Conservation (phyloP, 2,113 vertebrate species). For the Myotis yumanensis region DNA sequence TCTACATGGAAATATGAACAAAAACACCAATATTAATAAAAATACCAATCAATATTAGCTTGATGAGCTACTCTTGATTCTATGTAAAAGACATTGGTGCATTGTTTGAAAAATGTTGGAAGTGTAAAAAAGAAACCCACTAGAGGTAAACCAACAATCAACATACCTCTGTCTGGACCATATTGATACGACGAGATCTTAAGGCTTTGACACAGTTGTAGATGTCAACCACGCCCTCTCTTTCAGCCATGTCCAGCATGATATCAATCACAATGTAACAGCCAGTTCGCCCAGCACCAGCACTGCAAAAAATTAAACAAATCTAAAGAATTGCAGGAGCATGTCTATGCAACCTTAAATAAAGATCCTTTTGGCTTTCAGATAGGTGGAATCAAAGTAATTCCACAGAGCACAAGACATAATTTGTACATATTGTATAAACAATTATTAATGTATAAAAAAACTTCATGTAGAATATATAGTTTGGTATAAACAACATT, state of each 20-base stretch:
- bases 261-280: conserved; percentile 99
- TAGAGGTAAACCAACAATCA: conserved; percentile 38
- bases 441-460: not conserved
- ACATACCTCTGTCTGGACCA: conserved; percentile 99
- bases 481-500: not conserved
- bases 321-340: not conserved
- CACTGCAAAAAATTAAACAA: conserved; percentile 82
- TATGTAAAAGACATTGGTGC: not conserved
- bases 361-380: not conserved
- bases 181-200: conserved; percentile 97
- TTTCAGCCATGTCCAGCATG: conserved; percentile 99
- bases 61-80: not conserved
- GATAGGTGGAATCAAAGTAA: not conserved
- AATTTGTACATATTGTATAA: not conserved
- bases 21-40: conserved; percentile 59
- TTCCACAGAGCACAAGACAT: not conserved
- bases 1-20: conserved; percentile 51
- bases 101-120: not conserved
- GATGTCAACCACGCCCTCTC: conserved; percentile 99
- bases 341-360: not conserved
- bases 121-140: not conserved
- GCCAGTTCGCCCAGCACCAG: conserved; percentile 96
- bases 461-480: not conserved
- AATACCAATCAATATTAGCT: not conserved
- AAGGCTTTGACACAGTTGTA: conserved; percentile 99